Evolutionary conservation across 1,140 invertebrate genomes (phyloP).

Genomic region (Lordiphosa clarofinis): DNA sequence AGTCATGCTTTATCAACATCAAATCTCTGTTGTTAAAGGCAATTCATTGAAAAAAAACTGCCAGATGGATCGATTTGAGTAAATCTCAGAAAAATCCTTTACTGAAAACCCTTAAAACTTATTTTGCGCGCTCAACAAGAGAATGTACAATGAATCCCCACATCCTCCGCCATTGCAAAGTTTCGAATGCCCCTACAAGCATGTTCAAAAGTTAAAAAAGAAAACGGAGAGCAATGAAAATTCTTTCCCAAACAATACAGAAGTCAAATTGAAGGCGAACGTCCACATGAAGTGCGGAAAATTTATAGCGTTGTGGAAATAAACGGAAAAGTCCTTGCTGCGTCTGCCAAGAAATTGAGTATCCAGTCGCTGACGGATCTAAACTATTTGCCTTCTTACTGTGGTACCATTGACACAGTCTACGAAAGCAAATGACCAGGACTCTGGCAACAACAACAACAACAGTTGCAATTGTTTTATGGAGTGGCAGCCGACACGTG

Average conservation of each 20-base stretch:
- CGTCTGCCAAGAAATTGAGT: no score
- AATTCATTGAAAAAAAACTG: no score
- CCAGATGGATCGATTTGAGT: no score
- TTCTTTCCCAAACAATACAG: constrained; percentile 8
- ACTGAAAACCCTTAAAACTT: no score
- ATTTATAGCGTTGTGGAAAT: constrained; percentile 37
- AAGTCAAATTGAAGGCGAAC: constrained; percentile 47
- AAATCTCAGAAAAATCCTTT: no score
- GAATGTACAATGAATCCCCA: no score
- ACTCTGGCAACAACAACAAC: constrained; percentile 2
- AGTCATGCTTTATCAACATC: no score
- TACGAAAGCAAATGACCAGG: constrained; percentile 48
- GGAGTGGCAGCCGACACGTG: constrained; percentile 50
- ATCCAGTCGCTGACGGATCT: constrained; percentile 6
- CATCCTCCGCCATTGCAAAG: no score
- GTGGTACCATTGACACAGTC: constrained; percentile 35
- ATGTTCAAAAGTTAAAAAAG: neutral
- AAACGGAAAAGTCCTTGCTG: constrained; percentile 1
- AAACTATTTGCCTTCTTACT: constrained; percentile 26
- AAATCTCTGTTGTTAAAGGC: no score
- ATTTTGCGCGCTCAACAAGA: no score
- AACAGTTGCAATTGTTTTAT: constrained; percentile 16
- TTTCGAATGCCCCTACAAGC: no score
- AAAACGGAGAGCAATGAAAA: constrained; percentile 23
- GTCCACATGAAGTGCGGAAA: constrained; percentile 17